A percentile compares a stretch with the other conserved stretches of the same genome.
Conservation (phyloP, 2,797 vertebrate genomes). For the Ataeniobius toweri region DNA sequence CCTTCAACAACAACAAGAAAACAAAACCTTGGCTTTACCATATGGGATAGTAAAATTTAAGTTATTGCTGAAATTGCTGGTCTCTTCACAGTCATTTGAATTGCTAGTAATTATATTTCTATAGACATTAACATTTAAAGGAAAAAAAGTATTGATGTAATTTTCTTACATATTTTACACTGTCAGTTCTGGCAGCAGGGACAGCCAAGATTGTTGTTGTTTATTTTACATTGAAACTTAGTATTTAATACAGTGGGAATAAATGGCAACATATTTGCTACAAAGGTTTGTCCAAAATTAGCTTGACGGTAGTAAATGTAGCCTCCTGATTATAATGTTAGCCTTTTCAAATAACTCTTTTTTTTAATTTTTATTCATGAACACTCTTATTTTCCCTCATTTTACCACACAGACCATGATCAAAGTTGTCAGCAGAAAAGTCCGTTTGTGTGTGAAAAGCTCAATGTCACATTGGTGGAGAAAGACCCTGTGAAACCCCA, state of each 20-base stretch:
- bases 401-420: slow-evolving; percentile 51
- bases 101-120: not conserved
- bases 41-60: not conserved
- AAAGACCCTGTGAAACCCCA: slow-evolving; percentile 74
- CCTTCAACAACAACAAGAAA: not conserved
- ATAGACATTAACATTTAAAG: not conserved
- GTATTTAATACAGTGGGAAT: not conserved
- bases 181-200: not conserved
- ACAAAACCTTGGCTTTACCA: not conserved
- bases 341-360: not conserved
- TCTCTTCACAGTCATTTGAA: not conserved
- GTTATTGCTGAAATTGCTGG: not conserved
- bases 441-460: slow-evolving; percentile 90
- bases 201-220: too few species aligned
- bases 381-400: not conserved
- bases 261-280: not conserved
- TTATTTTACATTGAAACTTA: not conserved
- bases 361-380: not conserved
- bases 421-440: slow-evolving; percentile 60
- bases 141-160: not conserved
- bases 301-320: not conserved
- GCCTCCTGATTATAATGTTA: not conserved
- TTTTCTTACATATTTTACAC: not conserved
- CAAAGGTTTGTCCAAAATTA: not conserved
- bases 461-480: slow-evolving; percentile 87